Base-by-base conservation (phyloP, 1,140 invertebrate genomes). In the Aplysia californica region DNA sequence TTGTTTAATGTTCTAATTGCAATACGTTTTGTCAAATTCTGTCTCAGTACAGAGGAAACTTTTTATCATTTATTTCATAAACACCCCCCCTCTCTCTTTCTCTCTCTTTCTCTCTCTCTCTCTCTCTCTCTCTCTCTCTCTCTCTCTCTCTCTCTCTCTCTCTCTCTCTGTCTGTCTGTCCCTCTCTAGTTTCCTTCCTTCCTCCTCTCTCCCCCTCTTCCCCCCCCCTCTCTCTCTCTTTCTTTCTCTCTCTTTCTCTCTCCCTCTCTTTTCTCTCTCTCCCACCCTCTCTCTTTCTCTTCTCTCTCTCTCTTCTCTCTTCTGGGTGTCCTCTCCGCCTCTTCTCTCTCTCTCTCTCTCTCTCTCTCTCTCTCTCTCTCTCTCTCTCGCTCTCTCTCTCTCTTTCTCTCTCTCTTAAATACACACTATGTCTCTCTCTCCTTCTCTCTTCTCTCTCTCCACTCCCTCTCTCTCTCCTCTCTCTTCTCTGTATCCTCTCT, bases 261-360 rank as follows among this genome's bases (percentile, higher is more conserved):
- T 64, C 10, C 31, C 59, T 64, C 59, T 64, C 59, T 64, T 10
- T 10, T 31, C 26, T 6, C 31, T 31, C 31, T 31, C 26, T 31
- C 31, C 23, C 31, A 10, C 59, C 26, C 59, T 15, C 23, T 64
- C 59, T 64, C 59, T 64, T 26, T 64, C 23, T 64, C 59, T 15
- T 64, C 33, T 66, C 64, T 66, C 10, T 66, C 26, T 66, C 23
- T 50, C 44, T 50, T 31, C 64, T 66, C 64, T 66, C 64, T 31
- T 33, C 3, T 6, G 29, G 10, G 10, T 31, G 6, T 31, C 26
- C 23, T 64, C 59, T 64, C 10, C 31, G 10, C 26, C 59, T 64
- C 59, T 64, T 10, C 6, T 31, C 26, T 6, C 31, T 31, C 31
- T 31, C 26, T 31, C 31, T 31, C 31, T 31, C 59, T 64, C 59